Percentiles rank a stretch among this genome's conserved stretches.
Evolutionary conservation across 30 jellyfish, hydroid and myxozoan species (phyloP).

Genomic region (Turritopsis rubra): DNA sequence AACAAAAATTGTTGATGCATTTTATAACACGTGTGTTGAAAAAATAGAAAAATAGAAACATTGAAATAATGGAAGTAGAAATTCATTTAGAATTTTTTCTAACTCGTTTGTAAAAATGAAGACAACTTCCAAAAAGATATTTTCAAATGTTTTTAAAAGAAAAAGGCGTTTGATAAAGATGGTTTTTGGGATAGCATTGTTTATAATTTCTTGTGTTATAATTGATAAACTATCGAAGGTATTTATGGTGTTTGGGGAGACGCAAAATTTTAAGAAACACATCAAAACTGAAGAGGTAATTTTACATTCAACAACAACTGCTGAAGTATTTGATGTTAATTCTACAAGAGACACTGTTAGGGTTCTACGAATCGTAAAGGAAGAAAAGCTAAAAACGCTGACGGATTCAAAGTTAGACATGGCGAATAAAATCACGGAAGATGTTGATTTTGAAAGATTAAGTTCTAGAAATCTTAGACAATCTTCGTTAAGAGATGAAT

Average conservation of each 20-base stretch:
- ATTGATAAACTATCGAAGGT: not conserved
- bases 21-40: not conserved
- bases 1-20: no score
- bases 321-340: no score
- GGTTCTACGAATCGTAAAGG: not conserved
- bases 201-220: not conserved
- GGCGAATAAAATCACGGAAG: not conserved
- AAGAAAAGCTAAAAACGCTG: not conserved
- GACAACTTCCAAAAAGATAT: not conserved
- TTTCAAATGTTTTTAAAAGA: not conserved
- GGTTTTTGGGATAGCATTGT: not conserved
- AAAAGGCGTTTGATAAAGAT: not conserved
- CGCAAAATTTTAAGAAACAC: no score
- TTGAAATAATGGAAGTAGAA: no score
- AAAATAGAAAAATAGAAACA: no score
- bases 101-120: not conserved
- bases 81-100: no score
- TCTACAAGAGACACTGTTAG: not conserved
- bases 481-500: no score
- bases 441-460: not conserved
- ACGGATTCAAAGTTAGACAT: no score
- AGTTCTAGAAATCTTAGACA: not conserved
- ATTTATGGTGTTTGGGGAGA: not conserved
- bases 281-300: not conserved
- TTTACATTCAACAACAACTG: not conserved